Percentiles rank a stretch among this genome's conserved stretches.
These are phyloP conservation scores for Amphimedon queenslandica DNA, from an alignment of 37 sponge, comb jelly and placozoan genomes.

Conservation along the genomic window DNA sequence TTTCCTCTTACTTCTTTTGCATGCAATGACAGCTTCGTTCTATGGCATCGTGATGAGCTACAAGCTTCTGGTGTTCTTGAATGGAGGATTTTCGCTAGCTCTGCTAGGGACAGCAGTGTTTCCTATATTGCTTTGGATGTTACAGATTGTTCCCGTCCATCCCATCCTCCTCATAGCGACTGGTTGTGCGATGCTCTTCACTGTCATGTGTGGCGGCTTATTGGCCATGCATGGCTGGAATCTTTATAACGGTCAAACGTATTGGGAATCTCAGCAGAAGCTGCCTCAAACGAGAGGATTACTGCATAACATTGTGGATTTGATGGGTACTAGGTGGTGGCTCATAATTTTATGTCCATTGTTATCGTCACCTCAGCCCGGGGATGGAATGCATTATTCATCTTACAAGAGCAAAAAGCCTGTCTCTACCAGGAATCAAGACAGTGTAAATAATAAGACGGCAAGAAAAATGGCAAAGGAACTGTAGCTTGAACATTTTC, in stretches of 20 bases:
- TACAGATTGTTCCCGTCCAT: constrained; percentile 46
- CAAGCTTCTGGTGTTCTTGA: constrained; percentile 5
- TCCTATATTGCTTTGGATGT: constrained; percentile 58
- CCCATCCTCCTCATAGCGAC: constrained; percentile 35
- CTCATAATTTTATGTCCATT: constrained; percentile 60
- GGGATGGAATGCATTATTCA: constrained; percentile 59
- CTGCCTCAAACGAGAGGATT: background rate
- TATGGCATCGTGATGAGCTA: constrained; percentile 50
- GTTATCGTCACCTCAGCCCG: constrained; percentile 63
- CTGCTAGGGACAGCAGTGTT: constrained; percentile 49
- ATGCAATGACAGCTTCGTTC: constrained; percentile 29
- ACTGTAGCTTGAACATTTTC: too few relatives aligned
- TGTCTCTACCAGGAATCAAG: too few relatives aligned
- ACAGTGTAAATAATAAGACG: too few relatives aligned
- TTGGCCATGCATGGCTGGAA: constrained; percentile 36
- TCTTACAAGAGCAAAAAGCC: constrained; percentile 7
- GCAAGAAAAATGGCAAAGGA: too few relatives aligned
- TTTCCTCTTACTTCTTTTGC: constrained; percentile 67
- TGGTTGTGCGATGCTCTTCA: constrained; percentile 38
- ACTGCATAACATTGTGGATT: constrained; percentile 31
- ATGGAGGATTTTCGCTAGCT: constrained; percentile 36
- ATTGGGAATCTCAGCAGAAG: constrained; percentile 31
- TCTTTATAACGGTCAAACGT: constrained; percentile 63
- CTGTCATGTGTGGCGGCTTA: constrained; percentile 17
- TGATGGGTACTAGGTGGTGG: constrained; percentile 72